These are phyloP conservation scores for Drosophila siamana DNA, from an alignment of 2,888 invertebrate genomes.

Conservation along the genomic window DNA sequence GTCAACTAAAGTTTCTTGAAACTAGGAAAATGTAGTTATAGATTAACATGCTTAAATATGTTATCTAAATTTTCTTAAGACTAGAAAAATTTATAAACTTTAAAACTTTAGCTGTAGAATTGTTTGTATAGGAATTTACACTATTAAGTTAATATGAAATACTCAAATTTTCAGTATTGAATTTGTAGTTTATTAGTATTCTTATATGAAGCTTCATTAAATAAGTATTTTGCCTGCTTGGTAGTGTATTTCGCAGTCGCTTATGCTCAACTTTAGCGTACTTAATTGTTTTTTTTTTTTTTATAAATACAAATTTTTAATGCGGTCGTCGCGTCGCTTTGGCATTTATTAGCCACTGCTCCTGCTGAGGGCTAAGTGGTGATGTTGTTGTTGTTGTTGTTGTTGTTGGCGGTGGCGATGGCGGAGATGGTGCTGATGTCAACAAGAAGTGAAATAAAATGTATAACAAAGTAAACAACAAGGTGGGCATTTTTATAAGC, in stretches of 20 bases:
- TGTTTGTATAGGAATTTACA: no score
- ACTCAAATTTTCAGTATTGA: no score
- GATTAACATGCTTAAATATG: no score
- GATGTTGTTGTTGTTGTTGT: not conserved
- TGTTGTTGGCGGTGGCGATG: not conserved
- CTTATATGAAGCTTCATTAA: no score
- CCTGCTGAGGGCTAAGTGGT: not conserved
- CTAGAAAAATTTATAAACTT: no score
- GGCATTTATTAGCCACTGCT: constrained; percentile 71
- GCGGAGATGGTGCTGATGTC: not conserved
- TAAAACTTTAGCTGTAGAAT: no score
- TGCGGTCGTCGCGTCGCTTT: constrained; percentile 60
- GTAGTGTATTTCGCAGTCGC: not conserved
- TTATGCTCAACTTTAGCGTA: not conserved
- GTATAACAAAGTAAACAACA: constrained; percentile 56
- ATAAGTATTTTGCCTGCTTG: no score
- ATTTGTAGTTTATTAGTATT: no score
- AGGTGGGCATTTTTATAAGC: not conserved
- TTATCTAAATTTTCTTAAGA: no score
- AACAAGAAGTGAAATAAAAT: constrained; percentile 63
- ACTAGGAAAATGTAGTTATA: no score
- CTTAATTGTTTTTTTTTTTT: not conserved
- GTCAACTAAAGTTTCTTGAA: no score
- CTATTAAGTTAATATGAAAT: no score
- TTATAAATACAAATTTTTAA: constrained; percentile 65